These are phyloP conservation scores for Suricata suricatta DNA, from an alignment of 2,113 vertebrate species.

Conservation along the genomic window DNA sequence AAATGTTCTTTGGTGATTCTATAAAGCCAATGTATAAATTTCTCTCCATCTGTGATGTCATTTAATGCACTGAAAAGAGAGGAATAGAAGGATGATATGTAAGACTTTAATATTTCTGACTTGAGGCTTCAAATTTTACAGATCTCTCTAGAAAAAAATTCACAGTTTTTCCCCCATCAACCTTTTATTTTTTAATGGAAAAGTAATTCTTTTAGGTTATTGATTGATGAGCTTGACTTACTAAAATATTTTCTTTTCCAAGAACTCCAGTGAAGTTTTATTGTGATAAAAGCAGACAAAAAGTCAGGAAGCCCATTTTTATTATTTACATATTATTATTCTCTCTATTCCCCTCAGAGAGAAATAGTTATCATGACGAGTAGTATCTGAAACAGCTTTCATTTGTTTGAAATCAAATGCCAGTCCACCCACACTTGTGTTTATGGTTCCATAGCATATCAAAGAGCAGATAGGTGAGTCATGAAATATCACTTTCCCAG, in stretches of 20 bases:
- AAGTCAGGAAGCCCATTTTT: not conserved
- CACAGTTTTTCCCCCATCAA: not conserved
- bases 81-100: not conserved
- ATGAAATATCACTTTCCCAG: not conserved
- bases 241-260: constrained; percentile 33
- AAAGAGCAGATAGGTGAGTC: not conserved
- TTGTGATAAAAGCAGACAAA: not conserved
- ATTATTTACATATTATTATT: not conserved
- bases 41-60: not conserved
- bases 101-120: constrained; percentile 11
- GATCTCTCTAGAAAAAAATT: not conserved
- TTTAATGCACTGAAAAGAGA: not conserved
- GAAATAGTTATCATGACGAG: not conserved
- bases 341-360: not conserved
- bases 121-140: not conserved
- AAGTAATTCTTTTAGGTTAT: not conserved
- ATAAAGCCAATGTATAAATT: not conserved
- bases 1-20: not conserved
- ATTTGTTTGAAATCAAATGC: not conserved
- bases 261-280: not conserved
- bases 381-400: not conserved
- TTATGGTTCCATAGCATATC: not conserved
- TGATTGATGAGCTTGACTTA: not conserved
- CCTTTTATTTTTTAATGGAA: not conserved
- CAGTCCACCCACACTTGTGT: not conserved